Evolutionary conservation across 2,888 invertebrate species (phyloP).

Genomic region (Lepidochitona cinerea): DNA sequence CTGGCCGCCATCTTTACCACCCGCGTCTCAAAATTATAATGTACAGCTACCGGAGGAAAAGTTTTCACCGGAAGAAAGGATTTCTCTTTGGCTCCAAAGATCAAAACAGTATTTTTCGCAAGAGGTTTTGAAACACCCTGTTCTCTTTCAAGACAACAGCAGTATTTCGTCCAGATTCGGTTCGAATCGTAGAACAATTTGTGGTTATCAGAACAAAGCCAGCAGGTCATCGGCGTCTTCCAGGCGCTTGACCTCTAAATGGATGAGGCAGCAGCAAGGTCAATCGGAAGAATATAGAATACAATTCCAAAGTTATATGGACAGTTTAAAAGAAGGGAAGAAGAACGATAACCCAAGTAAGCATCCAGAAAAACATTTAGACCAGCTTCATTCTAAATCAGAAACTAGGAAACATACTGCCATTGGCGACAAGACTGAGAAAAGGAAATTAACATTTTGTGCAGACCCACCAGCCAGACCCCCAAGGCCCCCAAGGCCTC

Average conservation of each 20-base stretch:
- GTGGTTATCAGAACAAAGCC: not conserved
- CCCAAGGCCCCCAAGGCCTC: not conserved
- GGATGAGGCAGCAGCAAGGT: not conserved
- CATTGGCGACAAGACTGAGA: not conserved
- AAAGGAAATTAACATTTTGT: no score
- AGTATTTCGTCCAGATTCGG: not conserved
- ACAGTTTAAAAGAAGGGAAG: not conserved
- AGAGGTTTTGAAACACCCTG: not conserved
- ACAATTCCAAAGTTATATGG: not conserved
- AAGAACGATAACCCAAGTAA: not conserved
- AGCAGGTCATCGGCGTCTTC: not conserved
- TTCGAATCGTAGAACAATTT: not conserved
- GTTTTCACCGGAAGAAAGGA: conserved; percentile 1
- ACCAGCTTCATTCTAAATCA: not conserved
- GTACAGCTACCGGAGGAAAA: conserved; percentile 2
- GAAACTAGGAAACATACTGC: not conserved
- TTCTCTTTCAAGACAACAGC: not conserved
- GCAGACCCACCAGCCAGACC: not conserved
- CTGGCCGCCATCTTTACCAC: not conserved
- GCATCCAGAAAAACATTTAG: not conserved
- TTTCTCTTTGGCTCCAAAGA: not conserved
- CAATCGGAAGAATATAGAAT: not conserved
- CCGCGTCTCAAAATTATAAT: not conserved
- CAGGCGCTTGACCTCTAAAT: not conserved
- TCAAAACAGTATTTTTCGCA: conserved; percentile 7